Evolutionary conservation across 2,888 invertebrate species (phyloP), one percentile per base, ranked within the genome.

Genomic region (Sepiola atlantica): DNA sequence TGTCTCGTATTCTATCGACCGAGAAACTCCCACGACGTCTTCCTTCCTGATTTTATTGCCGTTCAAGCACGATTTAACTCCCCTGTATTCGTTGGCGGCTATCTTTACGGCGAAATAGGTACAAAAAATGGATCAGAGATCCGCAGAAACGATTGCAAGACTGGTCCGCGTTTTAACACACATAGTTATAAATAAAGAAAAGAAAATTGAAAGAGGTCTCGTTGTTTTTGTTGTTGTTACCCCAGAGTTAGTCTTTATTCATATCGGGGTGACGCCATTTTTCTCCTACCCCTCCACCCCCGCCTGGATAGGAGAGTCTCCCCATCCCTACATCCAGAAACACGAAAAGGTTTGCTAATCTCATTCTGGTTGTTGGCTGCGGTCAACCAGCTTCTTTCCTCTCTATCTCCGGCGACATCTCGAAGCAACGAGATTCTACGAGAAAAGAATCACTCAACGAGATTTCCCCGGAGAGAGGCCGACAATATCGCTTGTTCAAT

Each of bases 361-460:
- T 77, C 77, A 28, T n/a, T 77, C 77, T n/a, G 77, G 77, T 77
- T 16, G 77, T 77, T 77, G 28, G 77, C 10, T 77, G 77, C n/a
- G 77, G 77, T n/a, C 77, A 77, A 77, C 77, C 77, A 77, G 28
- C n/a, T 77, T 77, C 28, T 77, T n/a, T n/a, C 28, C 77, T 45
- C 45, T 45, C 45, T 45, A 45, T 45, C 45, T 45, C 45, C n/a
- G 8, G 8, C 45, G 45, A 45, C 45, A 45, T 45, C 45, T 45
- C 28, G n/a, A 10, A 77, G 77, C 28, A 77, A 77, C 77, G 77
- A 77, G 77, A 77, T 77, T 77, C 28, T 77, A 77, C 77, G 77
- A 77, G 77, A 77, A n/a, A n/a, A 28, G 77, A 77, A 77, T 77
- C n/a, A 77, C 77, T 77, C 77, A 77, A 77, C 77, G 77, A 77